phyloP scores from a whole-genome alignment of 1,140 invertebrate species.

The Scylla paramamosain region DNA sequence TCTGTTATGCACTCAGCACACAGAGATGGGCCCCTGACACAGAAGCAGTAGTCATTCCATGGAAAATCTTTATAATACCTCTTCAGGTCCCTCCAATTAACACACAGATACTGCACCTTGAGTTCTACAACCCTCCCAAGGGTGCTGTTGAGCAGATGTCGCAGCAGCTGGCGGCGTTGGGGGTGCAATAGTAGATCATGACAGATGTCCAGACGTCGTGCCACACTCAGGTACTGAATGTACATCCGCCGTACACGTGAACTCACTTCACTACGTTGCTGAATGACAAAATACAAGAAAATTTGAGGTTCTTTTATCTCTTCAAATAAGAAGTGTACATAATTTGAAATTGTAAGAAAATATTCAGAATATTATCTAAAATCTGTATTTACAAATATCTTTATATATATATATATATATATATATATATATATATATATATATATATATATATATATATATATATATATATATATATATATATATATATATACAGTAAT shows the following conservation, averaged over 20 bases:
- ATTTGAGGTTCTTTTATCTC: too few relatives aligned
- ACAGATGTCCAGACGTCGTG: constrained; percentile 88
- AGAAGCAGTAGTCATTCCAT: too few relatives aligned
- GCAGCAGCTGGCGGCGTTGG: constrained; percentile 91
- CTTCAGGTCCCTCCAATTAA: too few relatives aligned
- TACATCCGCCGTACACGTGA: constrained; percentile 84
- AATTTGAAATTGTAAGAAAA: too few relatives aligned
- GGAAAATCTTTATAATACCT: too few relatives aligned
- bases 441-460: constrained; percentile 43
- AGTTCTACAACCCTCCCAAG: constrained; percentile 86
- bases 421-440: background rate
- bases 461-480: constrained; percentile 55
- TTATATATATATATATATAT: too few relatives aligned
- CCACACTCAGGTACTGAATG: constrained; percentile 89
- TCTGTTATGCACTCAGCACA: too few relatives aligned
- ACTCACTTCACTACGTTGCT: constrained; percentile 65
- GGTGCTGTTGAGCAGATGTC: constrained; percentile 88
- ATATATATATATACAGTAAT: constrained; percentile 26
- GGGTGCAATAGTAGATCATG: constrained; percentile 96
- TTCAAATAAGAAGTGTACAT: too few relatives aligned
- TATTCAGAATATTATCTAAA: too few relatives aligned
- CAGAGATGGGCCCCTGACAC: too few relatives aligned
- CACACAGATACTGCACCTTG: constrained; percentile 78
- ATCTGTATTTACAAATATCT: too few relatives aligned
- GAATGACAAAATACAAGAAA: background rate